A percentile compares a stretch with the other conserved stretches of the same genome.
Conservation (phyloP, 2,888 invertebrate species). For the Colostygia pectinataria region DNA sequence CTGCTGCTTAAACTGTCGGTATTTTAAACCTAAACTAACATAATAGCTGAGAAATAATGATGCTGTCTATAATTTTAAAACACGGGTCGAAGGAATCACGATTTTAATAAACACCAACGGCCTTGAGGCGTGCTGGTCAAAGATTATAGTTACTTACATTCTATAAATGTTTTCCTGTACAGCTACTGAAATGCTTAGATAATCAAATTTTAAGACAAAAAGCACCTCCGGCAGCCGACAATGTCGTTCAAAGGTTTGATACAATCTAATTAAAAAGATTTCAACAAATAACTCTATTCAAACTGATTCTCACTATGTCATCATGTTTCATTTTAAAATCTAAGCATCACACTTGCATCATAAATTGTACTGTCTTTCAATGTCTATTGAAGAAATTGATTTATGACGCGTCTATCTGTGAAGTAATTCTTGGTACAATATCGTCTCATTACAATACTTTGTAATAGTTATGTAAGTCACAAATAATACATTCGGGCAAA, state of each 20-base stretch:
- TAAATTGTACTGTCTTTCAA: slow-evolving; percentile 9
- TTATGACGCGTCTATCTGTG: slow-evolving; percentile 36
- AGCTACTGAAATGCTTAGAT: too few species aligned
- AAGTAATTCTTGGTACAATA: slow-evolving; percentile 33
- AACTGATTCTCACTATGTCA: too few species aligned
- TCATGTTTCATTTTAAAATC: too few species aligned
- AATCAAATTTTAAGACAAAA: too few species aligned
- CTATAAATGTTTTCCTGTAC: too few species aligned
- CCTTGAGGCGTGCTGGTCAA: too few species aligned
- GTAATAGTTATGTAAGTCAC: slow-evolving; percentile 31
- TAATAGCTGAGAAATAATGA: neutral
- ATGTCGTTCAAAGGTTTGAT: too few species aligned
- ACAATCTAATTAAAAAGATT: too few species aligned
- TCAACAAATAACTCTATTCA: too few species aligned
- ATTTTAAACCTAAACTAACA: neutral
- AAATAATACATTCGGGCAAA: slow-evolving; percentile 27
- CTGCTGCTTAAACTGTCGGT: neutral
- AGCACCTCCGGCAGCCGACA: too few species aligned
- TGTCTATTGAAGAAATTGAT: slow-evolving; percentile 29
- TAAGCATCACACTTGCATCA: neutral
- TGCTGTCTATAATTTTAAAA: neutral
- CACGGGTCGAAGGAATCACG: neutral
- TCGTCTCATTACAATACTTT: slow-evolving; percentile 24
- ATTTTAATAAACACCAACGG: neutral
- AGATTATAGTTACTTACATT: too few species aligned